Conservation (phyloP, 2,113 vertebrate genomes). For the Ancistrus triradiatus region DNA sequence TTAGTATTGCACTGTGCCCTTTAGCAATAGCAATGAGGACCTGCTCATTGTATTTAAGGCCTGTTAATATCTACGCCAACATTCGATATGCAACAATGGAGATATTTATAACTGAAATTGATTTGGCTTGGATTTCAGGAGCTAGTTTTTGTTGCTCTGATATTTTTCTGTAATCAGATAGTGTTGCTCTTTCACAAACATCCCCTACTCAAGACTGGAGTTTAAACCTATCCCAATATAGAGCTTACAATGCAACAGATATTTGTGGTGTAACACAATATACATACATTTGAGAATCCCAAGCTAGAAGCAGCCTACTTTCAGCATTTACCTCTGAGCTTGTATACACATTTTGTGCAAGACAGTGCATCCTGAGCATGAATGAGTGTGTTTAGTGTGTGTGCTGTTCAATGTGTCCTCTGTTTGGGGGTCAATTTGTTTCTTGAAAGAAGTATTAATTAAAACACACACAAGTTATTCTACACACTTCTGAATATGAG, state of each 20-base stretch:
- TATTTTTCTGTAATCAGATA: background rate
- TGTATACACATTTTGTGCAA: constrained; percentile 11
- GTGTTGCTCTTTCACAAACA: background rate
- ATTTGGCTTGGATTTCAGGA: constrained; percentile 16
- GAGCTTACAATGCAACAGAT: background rate
- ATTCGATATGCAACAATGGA: too few relatives aligned
- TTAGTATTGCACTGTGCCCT: constrained; percentile 33
- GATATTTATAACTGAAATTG: constrained; percentile 12
- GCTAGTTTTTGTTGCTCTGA: background rate
- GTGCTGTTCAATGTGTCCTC: background rate
- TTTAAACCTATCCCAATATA: background rate
- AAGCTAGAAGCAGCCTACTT: background rate
- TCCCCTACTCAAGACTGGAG: background rate
- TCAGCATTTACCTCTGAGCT: constrained; percentile 5
- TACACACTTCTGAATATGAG: constrained; percentile 39
- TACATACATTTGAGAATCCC: background rate
- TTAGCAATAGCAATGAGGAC: constrained; percentile 23
- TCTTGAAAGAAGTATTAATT: too few relatives aligned
- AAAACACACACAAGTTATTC: constrained; percentile 19
- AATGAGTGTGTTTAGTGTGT: constrained; percentile 23
- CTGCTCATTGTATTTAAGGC: constrained; percentile 20
- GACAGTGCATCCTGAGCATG: constrained; percentile 32
- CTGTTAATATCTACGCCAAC: constrained; percentile 3
- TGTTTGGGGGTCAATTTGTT: too few relatives aligned
- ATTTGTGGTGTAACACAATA: background rate